Evolutionary conservation across 2,113 vertebrate species (phyloP).

Genomic region (Nothobranchius kuhntae): DNA sequence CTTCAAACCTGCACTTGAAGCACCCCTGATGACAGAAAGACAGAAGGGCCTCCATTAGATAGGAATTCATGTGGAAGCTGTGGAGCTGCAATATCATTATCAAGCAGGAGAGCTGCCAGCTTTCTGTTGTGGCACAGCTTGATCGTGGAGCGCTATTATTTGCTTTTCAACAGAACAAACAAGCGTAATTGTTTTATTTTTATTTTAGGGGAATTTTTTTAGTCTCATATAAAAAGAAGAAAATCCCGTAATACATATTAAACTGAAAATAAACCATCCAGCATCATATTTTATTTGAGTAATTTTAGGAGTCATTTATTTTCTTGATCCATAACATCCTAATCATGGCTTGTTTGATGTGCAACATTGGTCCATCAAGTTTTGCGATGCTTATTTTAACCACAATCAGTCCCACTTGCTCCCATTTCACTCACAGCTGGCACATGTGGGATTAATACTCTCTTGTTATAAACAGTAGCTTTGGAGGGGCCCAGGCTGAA

Average conservation of each 20-base stretch:
- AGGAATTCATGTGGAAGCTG: slow-evolving; percentile 65
- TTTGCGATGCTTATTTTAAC: slow-evolving; percentile 54
- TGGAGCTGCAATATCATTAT: slow-evolving; percentile 68
- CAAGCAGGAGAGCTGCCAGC: slow-evolving; percentile 52
- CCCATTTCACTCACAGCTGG: slow-evolving; percentile 18
- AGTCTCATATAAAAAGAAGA: neutral
- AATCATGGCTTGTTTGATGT: slow-evolving; percentile 56
- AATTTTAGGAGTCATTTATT: slow-evolving; percentile 39
- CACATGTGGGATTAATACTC: slow-evolving; percentile 50
- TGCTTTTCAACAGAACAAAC: slow-evolving; percentile 4
- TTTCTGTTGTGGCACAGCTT: slow-evolving; percentile 43
- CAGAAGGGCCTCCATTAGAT: slow-evolving; percentile 70
- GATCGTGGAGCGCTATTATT: slow-evolving; percentile 22
- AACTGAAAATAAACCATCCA: slow-evolving; percentile 7
- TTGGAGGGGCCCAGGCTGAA: slow-evolving; percentile 7
- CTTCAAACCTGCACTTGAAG: slow-evolving; percentile 43
- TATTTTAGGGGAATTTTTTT: neutral
- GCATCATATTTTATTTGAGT: slow-evolving; percentile 16
- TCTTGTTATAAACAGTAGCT: slow-evolving; percentile 31
- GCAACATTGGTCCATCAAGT: slow-evolving; percentile 52
- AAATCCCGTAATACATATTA: neutral
- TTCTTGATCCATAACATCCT: slow-evolving; percentile 35
- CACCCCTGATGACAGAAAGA: slow-evolving; percentile 50
- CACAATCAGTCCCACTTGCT: slow-evolving; percentile 51
- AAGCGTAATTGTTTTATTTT: neutral